These are phyloP conservation scores for Pseudomyrmex cubaensis DNA, from an alignment of 1,140 invertebrate species.

Conservation along the genomic window DNA sequence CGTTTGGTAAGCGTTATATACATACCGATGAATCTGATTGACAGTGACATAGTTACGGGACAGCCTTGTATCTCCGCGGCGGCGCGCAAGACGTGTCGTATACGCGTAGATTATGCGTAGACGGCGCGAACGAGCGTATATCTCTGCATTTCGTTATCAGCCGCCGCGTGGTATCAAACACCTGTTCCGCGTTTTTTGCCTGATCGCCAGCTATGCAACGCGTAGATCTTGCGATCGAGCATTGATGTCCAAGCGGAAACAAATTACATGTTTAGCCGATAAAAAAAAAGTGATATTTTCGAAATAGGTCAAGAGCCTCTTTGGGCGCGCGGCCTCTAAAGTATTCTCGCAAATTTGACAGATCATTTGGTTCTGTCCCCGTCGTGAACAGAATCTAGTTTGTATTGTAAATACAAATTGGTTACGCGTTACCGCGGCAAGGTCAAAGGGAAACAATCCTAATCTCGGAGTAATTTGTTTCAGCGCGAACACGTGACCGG, in stretches of 20 bases:
- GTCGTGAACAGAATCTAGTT: neutral
- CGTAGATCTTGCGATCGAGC: neutral
- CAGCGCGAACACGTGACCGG: neutral
- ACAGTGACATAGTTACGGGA: slow-evolving; percentile 82
- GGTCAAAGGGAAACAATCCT: neutral
- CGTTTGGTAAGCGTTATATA: slow-evolving; percentile 77
- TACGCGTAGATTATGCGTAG: slow-evolving; percentile 61
- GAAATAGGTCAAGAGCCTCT: neutral
- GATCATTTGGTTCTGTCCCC: neutral
- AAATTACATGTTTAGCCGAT: neutral
- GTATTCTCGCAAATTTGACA: neutral
- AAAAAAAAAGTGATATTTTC: neutral
- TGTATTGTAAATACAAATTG: neutral
- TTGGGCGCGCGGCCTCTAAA: too few relatives aligned
- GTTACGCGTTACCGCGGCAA: neutral
- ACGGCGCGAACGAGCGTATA: slow-evolving; percentile 38
- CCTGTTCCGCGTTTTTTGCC: neutral
- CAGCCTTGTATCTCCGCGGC: slow-evolving; percentile 75
- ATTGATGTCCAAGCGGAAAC: neutral
- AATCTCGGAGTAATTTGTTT: neutral
- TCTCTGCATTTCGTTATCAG: slow-evolving; percentile 14
- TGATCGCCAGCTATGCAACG: neutral
- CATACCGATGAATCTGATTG: slow-evolving; percentile 82
- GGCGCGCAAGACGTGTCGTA: slow-evolving; percentile 47
- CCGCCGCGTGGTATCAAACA: slow-evolving; percentile 32